Base-by-base conservation (phyloP, 2,888 invertebrate genomes). In the Cynaeus angustus region DNA sequence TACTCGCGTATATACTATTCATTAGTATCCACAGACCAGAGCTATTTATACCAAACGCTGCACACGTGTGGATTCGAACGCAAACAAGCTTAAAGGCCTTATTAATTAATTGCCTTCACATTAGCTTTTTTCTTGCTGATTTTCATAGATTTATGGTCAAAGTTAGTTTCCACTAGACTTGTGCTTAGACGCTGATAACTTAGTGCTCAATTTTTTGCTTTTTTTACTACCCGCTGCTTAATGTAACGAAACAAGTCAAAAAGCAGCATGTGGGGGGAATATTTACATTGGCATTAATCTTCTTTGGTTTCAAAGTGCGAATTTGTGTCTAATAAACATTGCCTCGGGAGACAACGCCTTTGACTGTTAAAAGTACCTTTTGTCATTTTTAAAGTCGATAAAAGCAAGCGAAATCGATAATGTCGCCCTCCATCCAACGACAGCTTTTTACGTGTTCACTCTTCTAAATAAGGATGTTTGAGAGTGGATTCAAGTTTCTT, bases 401-500 rank as follows among this genome's bases (percentile, higher is more conserved):
- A 56, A 38, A 55, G 38, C 30, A 16, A 21, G 21, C 21, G 21
- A 16, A 28, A 56, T 56, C 56, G 43, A 56, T 56, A 43, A 21
- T 21, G 43, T 28, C 41, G 21, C 38, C 56, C 38, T 53, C 37
- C 21, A 21, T 21, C 21, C 53, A 30, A 6, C 12, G 26, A n/a
- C 16, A 26, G 26, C 59, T 59, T 59, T 59, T 59, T 59, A 59
- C 45, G 45, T 46, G 59, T 46, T 59, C 59, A 33, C 14, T 46
- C 46, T 45, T 28, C 43, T 43, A 58, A 58, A 58, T 43, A 61
- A 61, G 33, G 61, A 50, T 61, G 61, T 61, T 61, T 38, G 16
- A 46, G 48, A 48, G 48, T 16, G 38, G 59, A 59, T 59, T 59
- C 52, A 50, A 62, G 52, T 62, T 62, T 37, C 62, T 62, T 62